Conservation (phyloP, 2,113 vertebrate genomes). For the Leptodactylus fuscus region DNA sequence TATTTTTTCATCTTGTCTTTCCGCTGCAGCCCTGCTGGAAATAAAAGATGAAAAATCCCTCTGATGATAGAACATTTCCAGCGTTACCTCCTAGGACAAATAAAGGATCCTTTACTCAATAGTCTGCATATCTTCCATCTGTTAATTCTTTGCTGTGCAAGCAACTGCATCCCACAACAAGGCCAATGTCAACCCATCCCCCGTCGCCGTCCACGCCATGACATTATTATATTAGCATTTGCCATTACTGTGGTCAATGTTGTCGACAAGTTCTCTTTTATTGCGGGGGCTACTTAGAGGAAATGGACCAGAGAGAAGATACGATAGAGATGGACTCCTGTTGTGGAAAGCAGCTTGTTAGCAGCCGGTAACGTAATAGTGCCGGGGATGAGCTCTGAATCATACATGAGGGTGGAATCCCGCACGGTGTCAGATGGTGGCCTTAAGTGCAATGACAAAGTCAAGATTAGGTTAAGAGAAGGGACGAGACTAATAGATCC, state of each 20-base stretch:
- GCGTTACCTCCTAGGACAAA: slow-evolving; percentile 47
- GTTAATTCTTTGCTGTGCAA: slow-evolving; percentile 25
- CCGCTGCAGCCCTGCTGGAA: slow-evolving; percentile 21
- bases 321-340: not conserved
- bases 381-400: slow-evolving; percentile 11
- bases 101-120: slow-evolving; percentile 20
- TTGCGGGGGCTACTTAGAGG: not conserved
- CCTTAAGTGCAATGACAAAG: not conserved
- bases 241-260: not conserved
- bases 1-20: slow-evolving; percentile 7
- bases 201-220: not conserved
- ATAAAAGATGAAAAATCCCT: slow-evolving; percentile 42
- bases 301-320: slow-evolving; percentile 18
- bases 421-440: not conserved
- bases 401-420: not conserved
- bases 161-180: not conserved
- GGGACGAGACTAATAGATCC: not conserved
- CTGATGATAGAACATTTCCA: slow-evolving; percentile 23
- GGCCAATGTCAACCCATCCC: not conserved
- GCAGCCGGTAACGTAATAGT: not conserved
- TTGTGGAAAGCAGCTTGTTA: slow-evolving; percentile 3
- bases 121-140: slow-evolving; percentile 44
- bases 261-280: slow-evolving; percentile 9
- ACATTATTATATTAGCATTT: not conserved
- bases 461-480: not conserved